phyloP scores from a whole-genome alignment of 2,113 vertebrate species.

The Cheilinus undulatus region DNA sequence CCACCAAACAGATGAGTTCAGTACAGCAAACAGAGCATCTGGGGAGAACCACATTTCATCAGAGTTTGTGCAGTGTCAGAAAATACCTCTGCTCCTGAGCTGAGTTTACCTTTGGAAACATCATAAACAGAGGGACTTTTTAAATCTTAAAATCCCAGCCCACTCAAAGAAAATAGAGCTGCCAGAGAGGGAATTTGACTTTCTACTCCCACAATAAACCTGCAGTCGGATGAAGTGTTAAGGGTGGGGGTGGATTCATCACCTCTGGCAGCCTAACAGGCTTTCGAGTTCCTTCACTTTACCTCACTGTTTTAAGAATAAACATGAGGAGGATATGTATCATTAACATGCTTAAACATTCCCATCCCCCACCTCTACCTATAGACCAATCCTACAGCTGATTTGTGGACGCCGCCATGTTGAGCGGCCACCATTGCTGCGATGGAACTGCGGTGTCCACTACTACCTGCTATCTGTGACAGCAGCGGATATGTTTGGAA shows the following conservation, averaged over 20 bases:
- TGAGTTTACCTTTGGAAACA: slow-evolving; percentile 62
- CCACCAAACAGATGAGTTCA: slow-evolving; percentile 46
- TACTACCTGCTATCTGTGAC: no score
- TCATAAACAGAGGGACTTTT: slow-evolving; percentile 38
- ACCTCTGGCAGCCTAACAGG: slow-evolving; percentile 27
- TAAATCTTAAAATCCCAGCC: slow-evolving; percentile 7
- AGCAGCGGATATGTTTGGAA: no score
- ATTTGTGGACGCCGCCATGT: no score
- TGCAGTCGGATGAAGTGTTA: slow-evolving; percentile 45
- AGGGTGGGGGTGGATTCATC: slow-evolving; percentile 48
- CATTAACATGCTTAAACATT: slow-evolving; percentile 10
- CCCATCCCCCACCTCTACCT: background rate
- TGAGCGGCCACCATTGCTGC: no score
- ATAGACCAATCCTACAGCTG: no score
- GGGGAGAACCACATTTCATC: slow-evolving; percentile 28
- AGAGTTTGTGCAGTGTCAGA: slow-evolving; percentile 47
- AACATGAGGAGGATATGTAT: slow-evolving; percentile 51
- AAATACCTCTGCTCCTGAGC: slow-evolving; percentile 44
- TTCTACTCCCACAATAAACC: slow-evolving; percentile 50
- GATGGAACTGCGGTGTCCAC: no score
- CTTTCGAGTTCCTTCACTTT: slow-evolving; percentile 26
- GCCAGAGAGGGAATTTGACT: slow-evolving; percentile 42
- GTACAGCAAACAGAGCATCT: slow-evolving; percentile 50
- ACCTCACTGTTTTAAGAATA: slow-evolving; percentile 52
- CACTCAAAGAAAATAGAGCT: slow-evolving; percentile 46